phyloP scores from a whole-genome alignment of 2,888 invertebrate species.

The Aleiodes leptofemur region DNA sequence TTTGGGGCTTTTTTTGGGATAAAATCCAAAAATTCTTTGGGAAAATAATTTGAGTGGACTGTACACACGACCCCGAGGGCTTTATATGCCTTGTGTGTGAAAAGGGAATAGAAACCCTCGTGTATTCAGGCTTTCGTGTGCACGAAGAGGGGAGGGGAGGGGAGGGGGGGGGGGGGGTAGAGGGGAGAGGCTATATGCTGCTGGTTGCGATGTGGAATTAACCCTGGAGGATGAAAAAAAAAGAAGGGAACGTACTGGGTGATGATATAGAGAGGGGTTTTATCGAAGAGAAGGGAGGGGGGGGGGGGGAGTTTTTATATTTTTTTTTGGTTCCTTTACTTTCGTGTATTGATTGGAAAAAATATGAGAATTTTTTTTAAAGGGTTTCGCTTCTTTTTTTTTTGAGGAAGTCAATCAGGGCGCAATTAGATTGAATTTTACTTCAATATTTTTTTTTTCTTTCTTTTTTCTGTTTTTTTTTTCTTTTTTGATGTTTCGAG shows the following conservation, averaged over 20 bases:
- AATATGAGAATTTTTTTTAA: slow-evolving; percentile 13
- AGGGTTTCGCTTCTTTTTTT: no score
- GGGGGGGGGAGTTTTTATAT: not conserved
- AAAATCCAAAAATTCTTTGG: not conserved
- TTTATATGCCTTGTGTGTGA: slow-evolving; percentile 18
- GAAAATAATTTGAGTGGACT: slow-evolving; percentile 11
- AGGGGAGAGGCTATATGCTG: slow-evolving; percentile 43
- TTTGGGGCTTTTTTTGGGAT: not conserved
- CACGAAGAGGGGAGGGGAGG: slow-evolving; percentile 9
- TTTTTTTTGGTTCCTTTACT: not conserved
- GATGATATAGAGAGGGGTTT: slow-evolving; percentile 8
- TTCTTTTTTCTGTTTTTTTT: no score
- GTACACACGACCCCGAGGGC: slow-evolving; percentile 31
- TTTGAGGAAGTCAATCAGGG: not conserved
- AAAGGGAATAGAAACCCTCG: slow-evolving; percentile 62
- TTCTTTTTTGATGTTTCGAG: no score
- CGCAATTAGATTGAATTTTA: slow-evolving; percentile 38
- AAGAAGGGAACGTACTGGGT: slow-evolving; percentile 1
- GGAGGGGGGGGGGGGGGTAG: not conserved
- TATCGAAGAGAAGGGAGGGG: slow-evolving; percentile 2
- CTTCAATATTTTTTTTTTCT: not conserved
- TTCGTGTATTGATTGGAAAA: slow-evolving; percentile 16
- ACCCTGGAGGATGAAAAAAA: slow-evolving; percentile 58
- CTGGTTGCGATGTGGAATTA: slow-evolving; percentile 67
- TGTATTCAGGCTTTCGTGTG: slow-evolving; percentile 67